These are phyloP conservation scores for Drosophila planitibia DNA, from an alignment of 2,888 invertebrate genomes.

Conservation along the genomic window DNA sequence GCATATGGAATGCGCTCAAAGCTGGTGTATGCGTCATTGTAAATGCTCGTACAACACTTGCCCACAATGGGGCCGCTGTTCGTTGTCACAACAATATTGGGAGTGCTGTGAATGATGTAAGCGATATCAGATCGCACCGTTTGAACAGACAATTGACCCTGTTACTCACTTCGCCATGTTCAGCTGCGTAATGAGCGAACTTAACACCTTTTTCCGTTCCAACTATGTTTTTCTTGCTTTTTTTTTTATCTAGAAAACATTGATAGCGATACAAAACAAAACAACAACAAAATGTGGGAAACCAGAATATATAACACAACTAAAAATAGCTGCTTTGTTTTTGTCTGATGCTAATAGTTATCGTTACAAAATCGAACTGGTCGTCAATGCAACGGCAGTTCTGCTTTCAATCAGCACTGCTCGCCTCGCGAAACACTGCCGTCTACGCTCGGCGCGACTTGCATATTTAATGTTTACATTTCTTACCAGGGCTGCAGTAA, in stretches of 20 bases:
- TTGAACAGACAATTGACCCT: neutral
- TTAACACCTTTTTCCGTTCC: slow-evolving; percentile 4
- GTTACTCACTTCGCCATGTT: slow-evolving; percentile 54
- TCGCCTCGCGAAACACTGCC: slow-evolving; percentile 9
- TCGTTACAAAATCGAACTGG: neutral
- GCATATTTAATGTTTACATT: neutral
- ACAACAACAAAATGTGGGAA: neutral
- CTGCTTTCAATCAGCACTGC: slow-evolving; percentile 16
- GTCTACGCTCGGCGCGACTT: neutral
- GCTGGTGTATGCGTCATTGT: slow-evolving; percentile 67
- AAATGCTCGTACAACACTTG: slow-evolving; percentile 64
- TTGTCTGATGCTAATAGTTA: slow-evolving; percentile 1
- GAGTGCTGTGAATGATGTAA: slow-evolving; percentile 9
- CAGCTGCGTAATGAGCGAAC: slow-evolving; percentile 12
- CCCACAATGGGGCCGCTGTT: slow-evolving; percentile 78
- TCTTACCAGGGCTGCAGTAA: slow-evolving; percentile 29
- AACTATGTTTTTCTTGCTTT: slow-evolving; percentile 17
- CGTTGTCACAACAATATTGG: slow-evolving; percentile 53
- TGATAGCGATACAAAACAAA: slow-evolving; percentile 19
- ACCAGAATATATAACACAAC: neutral
- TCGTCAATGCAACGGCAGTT: slow-evolving; percentile 1
- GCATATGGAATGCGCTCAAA: slow-evolving; percentile 82
- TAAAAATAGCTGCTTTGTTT: slow-evolving; percentile 30
- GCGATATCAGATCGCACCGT: neutral
- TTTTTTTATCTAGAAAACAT: slow-evolving; percentile 49